phyloP scores from a whole-genome alignment of 2,113 vertebrate species.

The Antennarius striatus region DNA sequence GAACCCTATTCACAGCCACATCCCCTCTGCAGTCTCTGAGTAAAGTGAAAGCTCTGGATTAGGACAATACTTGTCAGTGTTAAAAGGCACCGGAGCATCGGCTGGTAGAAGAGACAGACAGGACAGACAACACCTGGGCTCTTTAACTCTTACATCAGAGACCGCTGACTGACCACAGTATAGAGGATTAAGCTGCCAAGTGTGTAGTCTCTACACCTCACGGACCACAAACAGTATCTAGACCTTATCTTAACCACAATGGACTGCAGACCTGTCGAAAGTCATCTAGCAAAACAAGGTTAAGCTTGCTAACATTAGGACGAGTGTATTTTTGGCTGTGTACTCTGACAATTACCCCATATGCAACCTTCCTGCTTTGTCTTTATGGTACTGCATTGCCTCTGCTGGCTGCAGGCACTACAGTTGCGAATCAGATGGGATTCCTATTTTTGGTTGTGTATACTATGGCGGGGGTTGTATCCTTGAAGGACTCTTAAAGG shows the following conservation, averaged over 20 bases:
- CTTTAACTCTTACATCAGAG: constrained; percentile 62
- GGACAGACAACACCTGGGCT: constrained; percentile 68
- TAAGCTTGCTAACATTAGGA: constrained; percentile 48
- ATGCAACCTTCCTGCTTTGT: constrained; percentile 42
- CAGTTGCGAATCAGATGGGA: constrained; percentile 64
- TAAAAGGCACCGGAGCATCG: constrained; percentile 78
- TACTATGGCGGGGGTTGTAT: constrained; percentile 36
- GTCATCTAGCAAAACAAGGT: constrained; percentile 54
- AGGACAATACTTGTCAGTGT: constrained; percentile 79
- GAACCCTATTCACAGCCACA: constrained; percentile 51
- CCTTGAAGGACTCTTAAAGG: constrained; percentile 30
- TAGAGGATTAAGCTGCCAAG: constrained; percentile 61
- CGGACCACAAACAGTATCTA: constrained; percentile 40
- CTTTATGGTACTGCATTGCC: constrained; percentile 44
- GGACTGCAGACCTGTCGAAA: constrained; percentile 54
- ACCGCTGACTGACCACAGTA: constrained; percentile 58
- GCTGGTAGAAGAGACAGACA: constrained; percentile 75
- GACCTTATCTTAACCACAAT: constrained; percentile 57
- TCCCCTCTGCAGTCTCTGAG: constrained; percentile 58
- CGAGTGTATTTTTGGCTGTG: constrained; percentile 74
- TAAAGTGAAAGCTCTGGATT: constrained; percentile 72
- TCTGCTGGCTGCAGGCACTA: constrained; percentile 65
- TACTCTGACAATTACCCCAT: constrained; percentile 60
- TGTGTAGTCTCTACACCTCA: constrained; percentile 45
- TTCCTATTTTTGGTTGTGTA: constrained; percentile 68